Evolutionary conservation across 30 jellyfish, hydroid and myxozoan genomes (phyloP).

Genomic region (Morbakka virulenta): DNA sequence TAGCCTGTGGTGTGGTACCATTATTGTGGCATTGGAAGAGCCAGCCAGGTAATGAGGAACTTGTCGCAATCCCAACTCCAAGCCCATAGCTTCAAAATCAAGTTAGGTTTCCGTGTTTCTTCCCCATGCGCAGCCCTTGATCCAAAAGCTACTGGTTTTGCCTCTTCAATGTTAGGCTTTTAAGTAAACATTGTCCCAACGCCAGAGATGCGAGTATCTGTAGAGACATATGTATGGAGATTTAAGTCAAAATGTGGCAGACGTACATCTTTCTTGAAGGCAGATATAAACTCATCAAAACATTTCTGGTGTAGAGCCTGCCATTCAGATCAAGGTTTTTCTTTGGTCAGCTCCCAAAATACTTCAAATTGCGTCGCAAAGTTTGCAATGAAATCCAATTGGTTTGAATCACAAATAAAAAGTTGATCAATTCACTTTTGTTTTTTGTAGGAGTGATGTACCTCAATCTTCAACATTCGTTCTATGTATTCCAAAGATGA

Average conservation of each 20-base stretch:
- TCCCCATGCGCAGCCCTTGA: conserved; percentile 16
- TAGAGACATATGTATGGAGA: conserved; percentile 2
- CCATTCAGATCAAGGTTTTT: conserved; percentile 16
- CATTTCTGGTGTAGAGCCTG: conserved; percentile 1
- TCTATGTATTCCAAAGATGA: conserved; percentile 25
- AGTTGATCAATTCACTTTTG: conserved; percentile 45
- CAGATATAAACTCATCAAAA: conserved; percentile 26
- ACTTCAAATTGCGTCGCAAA: conserved; percentile 7
- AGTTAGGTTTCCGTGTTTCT: conserved; percentile 25
- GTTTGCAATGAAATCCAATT: conserved; percentile 30
- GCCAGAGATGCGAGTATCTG: conserved; percentile 34
- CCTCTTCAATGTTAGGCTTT: too few relatives aligned
- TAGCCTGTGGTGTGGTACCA: neutral
- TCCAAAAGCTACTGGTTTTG: too few relatives aligned
- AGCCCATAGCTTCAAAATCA: conserved; percentile 42
- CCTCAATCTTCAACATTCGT: neutral
- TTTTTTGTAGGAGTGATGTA: neutral
- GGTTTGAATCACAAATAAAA: conserved; percentile 45
- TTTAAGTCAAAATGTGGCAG: conserved; percentile 37
- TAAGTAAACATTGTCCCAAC: conserved; percentile 25
- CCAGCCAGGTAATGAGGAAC: too few relatives aligned
- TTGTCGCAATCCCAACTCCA: too few relatives aligned
- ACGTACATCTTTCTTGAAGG: too few relatives aligned
- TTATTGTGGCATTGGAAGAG: neutral
- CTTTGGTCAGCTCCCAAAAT: too few relatives aligned